These are phyloP conservation scores for Myiozetetes cayanensis DNA, from an alignment of 2,113 vertebrate species.

Conservation along the genomic window DNA sequence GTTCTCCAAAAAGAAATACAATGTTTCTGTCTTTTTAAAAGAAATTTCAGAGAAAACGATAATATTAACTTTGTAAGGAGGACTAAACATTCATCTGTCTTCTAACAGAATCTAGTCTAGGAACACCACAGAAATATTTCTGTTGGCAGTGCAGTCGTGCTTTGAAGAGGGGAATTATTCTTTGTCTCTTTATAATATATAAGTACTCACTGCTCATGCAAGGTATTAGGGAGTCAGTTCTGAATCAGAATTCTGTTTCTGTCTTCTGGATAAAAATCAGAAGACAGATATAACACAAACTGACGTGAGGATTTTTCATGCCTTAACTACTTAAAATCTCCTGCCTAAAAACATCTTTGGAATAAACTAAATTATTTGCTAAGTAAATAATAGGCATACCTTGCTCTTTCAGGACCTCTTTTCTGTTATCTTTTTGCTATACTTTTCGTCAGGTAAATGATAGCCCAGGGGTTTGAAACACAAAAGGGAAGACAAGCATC, in stretches of 20 bases:
- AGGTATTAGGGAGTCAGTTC: background rate
- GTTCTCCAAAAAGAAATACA: background rate
- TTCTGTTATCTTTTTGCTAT: background rate
- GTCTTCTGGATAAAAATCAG: background rate
- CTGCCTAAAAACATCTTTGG: background rate
- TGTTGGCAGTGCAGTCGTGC: background rate
- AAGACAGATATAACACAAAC: background rate
- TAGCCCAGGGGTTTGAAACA: background rate
- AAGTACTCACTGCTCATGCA: background rate
- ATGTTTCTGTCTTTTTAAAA: background rate
- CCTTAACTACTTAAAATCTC: background rate
- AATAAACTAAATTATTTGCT: background rate
- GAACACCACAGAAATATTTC: background rate
- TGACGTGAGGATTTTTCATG: background rate
- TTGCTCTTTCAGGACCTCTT: background rate
- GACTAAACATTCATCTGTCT: background rate
- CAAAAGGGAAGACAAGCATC: background rate
- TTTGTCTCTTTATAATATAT: background rate
- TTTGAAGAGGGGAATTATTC: background rate
- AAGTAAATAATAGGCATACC: background rate
- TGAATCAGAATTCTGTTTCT: background rate
- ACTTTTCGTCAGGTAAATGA: background rate
- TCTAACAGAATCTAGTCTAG: background rate
- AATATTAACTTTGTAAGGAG: background rate
- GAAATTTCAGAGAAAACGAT: background rate